phyloP scores from a whole-genome alignment of 2,113 vertebrate species.

The Chitala chitala region DNA sequence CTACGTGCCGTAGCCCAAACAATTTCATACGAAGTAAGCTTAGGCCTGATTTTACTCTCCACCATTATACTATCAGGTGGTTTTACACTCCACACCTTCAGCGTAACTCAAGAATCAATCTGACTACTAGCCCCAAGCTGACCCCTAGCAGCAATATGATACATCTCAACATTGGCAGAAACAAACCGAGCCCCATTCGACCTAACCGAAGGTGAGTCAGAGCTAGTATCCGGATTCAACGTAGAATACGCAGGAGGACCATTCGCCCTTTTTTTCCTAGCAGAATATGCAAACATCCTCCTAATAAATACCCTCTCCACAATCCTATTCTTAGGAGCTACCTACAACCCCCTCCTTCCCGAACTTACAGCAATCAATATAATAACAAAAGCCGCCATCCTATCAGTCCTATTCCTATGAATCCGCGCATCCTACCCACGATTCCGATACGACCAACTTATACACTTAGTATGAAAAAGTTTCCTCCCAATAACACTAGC shows the following conservation, averaged over 20 bases:
- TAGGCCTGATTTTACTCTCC: constrained; percentile 26
- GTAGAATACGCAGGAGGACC: constrained; percentile 37
- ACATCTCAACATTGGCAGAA: constrained; percentile 32
- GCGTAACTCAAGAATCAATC: constrained; percentile 22
- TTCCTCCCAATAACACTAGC: constrained; percentile 25
- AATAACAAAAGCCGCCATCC: background rate
- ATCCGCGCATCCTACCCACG: constrained; percentile 16
- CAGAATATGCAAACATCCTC: constrained; percentile 35
- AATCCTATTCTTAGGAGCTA: constrained; percentile 26
- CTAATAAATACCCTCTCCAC: constrained; percentile 27
- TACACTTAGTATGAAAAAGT: constrained; percentile 30
- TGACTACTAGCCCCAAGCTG: constrained; percentile 21
- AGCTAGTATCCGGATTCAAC: constrained; percentile 34
- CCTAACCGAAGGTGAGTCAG: constrained; percentile 32
- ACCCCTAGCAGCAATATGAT: constrained; percentile 33
- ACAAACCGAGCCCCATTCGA: constrained; percentile 37
- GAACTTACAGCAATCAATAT: fast-evolving
- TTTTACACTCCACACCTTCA: constrained; percentile 28
- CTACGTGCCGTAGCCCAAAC: constrained; percentile 34
- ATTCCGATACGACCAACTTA: constrained; percentile 23
- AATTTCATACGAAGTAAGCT: constrained; percentile 36
- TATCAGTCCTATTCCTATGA: background rate
- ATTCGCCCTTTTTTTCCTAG: constrained; percentile 36
- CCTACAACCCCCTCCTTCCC: background rate
- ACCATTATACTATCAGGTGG: constrained; percentile 13